These are phyloP conservation scores for Drosophila tsacasi DNA, from an alignment of 1,140 invertebrate genomes.

Conservation along the genomic window DNA sequence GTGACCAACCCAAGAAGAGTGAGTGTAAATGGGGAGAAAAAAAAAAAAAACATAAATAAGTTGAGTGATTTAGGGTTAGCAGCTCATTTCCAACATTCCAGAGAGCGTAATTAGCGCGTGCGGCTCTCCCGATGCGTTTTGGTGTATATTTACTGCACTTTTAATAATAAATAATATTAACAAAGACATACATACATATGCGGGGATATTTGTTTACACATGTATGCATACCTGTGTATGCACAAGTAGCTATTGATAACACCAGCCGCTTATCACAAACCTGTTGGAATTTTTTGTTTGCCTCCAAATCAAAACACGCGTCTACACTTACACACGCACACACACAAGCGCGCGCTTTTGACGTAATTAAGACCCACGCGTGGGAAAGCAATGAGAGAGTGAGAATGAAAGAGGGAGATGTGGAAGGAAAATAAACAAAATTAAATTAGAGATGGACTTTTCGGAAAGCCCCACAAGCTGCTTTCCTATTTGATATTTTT, in stretches of 20 bases:
- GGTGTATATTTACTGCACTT: constrained; percentile 11
- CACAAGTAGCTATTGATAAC: constrained; percentile 5
- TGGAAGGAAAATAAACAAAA: constrained; percentile 17
- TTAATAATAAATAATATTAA: constrained; percentile 10
- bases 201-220: constrained; percentile 7
- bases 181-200: neutral
- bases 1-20: neutral
- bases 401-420: neutral
- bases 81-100: constrained; percentile 22
- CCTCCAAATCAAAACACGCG: constrained; percentile 32
- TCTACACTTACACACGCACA: neutral
- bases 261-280: constrained; percentile 30
- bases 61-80: constrained; percentile 9
- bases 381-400: neutral
- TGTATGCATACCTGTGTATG: neutral
- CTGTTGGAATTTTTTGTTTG: constrained; percentile 25
- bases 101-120: constrained; percentile 19
- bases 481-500: neutral
- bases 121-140: constrained; percentile 15
- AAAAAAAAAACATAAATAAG: constrained; percentile 4
- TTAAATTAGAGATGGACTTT: constrained; percentile 11
- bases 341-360: neutral
- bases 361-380: constrained; percentile 26
- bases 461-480: neutral
- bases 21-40: constrained; percentile 1